These are phyloP conservation scores for Acipenser transmontanus DNA, from an alignment of 2,797 vertebrate species.

Conservation along the genomic window DNA sequence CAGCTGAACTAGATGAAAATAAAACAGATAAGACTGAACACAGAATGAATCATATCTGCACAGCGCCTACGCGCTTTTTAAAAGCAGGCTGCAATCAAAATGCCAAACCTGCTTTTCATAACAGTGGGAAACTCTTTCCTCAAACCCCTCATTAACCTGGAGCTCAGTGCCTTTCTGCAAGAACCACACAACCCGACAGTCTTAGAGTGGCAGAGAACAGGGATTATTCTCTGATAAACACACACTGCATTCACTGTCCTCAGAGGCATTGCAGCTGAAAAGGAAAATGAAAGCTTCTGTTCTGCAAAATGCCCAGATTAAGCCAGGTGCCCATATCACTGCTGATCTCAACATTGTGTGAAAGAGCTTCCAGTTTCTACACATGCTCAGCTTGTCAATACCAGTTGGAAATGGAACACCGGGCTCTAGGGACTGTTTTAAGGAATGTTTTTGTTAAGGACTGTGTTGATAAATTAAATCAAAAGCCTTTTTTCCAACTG, in stretches of 20 bases:
- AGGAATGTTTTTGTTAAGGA: too few species aligned
- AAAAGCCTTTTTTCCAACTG: too few species aligned
- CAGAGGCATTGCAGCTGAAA: neutral
- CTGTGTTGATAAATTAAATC: too few species aligned
- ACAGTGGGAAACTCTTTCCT: neutral
- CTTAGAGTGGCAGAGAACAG: neutral
- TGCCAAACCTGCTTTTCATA: constrained; percentile 1
- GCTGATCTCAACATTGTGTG: too few species aligned
- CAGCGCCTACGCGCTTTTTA: neutral
- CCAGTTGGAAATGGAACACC: too few species aligned
- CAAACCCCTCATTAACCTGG: neutral
- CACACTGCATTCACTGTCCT: neutral
- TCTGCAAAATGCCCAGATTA: neutral
- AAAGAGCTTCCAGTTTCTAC: too few species aligned
- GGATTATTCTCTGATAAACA: too few species aligned
- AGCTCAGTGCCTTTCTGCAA: neutral
- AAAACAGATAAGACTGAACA: neutral
- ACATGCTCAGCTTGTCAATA: too few species aligned
- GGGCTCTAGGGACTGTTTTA: too few species aligned
- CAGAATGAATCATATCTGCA: neutral
- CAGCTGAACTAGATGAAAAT: neutral
- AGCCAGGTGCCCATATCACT: too few species aligned
- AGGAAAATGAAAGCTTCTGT: neutral
- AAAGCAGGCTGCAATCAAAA: neutral
- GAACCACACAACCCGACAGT: neutral